Evolutionary conservation across 92 coral and sea anemone genomes (phyloP), one percentile per base, ranked within the genome.

Genomic region (Montipora capitata): DNA sequence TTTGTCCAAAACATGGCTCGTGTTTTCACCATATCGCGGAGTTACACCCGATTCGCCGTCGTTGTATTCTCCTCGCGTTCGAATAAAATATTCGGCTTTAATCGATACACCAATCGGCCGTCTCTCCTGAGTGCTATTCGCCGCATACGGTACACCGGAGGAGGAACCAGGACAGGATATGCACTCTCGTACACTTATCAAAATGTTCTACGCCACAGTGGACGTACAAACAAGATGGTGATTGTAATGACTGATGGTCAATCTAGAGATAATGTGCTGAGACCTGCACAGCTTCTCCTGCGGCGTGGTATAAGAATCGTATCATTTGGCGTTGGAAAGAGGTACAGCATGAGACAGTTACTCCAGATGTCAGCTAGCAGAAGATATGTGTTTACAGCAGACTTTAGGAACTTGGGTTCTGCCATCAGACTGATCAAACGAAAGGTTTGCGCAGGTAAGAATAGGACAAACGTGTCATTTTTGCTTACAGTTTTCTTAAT

Each of bases 201-300:
- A 58, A 74, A 59, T 52, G 72, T 92, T 48, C 80, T 94, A 42
- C 89, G 71, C n/a, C 79, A 68, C 77, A 54, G 74, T 83, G 71
- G 87, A 27, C 41, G 89, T 17, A 74, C 14, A 18, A 73, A 54
- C 43, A 90, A 85, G 67, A 90, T 95, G 52, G 4, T 93, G 79
- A 84, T 93, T 49, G 94, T 95, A 17, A 93, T 95, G 96, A 95
- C 96, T 6, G 98, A 92, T 74, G 96, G 96, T 4, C 78, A 78
- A 80, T 92, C 98, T 7, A 43, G 79, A 12, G 96, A 92, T 72
- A 74, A 76, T 13, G 94, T 93, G 11, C 39, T 61, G 38, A 79
- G 85, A 3, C 96, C 98, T n/a, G 98, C 96, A 7, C 74, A 35
- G 40, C 43, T 52, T 15, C 85, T 95, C 16, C 91, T 91, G 63